These are phyloP conservation scores for Planococcus citri DNA, from an alignment of 1,140 invertebrate genomes.

Conservation along the genomic window DNA sequence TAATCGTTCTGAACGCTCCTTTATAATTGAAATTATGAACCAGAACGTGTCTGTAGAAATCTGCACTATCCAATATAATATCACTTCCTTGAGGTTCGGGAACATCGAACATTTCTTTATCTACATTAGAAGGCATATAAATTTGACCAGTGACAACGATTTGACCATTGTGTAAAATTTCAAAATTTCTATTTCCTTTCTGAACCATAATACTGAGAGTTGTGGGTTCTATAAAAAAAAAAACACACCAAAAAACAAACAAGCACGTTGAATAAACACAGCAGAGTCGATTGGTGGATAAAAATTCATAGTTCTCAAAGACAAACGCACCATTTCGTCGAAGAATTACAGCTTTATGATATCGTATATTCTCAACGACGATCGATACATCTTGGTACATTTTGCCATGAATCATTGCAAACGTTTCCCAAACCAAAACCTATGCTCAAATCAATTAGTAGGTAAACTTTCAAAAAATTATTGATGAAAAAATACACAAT, in stretches of 20 bases:
- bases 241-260: too few relatives aligned
- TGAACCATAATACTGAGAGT: conserved; percentile 13
- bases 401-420: conserved; percentile 15
- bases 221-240: neutral
- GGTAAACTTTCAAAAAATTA: neutral
- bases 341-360: conserved; percentile 56
- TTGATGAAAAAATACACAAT: neutral
- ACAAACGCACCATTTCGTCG: conserved; percentile 30
- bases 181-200: conserved; percentile 20
- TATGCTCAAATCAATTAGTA: neutral
- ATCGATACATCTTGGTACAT: neutral
- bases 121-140: conserved; percentile 43
- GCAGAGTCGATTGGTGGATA: too few relatives aligned
- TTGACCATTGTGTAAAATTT: neutral
- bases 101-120: conserved; percentile 42
- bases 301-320: too few relatives aligned
- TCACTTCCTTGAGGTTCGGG: conserved; percentile 33
- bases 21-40: conserved; percentile 88
- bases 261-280: too few relatives aligned
- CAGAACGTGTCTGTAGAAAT: conserved; percentile 87
- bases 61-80: conserved; percentile 50
- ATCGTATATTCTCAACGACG: conserved; percentile 22
- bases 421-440: conserved; percentile 20
- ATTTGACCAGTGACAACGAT: conserved; percentile 20
- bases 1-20: conserved; percentile 72